Percentiles rank a stretch among this genome's conserved stretches.
Evolutionary conservation across 2,888 invertebrate genomes (phyloP).

Genomic region (Synergus gifuensis): DNA sequence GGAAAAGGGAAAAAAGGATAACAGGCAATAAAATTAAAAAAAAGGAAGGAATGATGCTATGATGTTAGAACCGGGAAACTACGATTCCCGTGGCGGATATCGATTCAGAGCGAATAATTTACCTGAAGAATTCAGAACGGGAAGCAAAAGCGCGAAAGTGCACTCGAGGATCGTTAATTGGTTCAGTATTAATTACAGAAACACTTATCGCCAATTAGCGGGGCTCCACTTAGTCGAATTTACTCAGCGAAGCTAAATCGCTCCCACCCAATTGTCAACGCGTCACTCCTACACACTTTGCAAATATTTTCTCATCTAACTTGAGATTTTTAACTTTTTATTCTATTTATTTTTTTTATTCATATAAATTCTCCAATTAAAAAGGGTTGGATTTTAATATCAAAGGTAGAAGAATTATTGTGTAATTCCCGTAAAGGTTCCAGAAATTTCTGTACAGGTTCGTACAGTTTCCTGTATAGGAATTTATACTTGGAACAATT

Average conservation of each 20-base stretch:
- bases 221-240: neutral
- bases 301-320: neutral
- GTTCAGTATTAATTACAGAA: slow-evolving; percentile 22
- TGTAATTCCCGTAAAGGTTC: no score
- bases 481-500: no score
- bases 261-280: neutral
- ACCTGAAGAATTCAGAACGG: neutral
- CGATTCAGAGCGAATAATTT: slow-evolving; percentile 1
- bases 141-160: neutral
- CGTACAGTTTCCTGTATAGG: no score
- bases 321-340: neutral
- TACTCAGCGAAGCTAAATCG: neutral
- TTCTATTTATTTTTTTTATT: no score
- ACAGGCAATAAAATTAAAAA: neutral
- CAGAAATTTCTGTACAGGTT: no score
- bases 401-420: no score
- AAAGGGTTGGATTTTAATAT: no score
- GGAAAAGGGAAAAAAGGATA: neutral
- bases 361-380: neutral
- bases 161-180: slow-evolving; percentile 16
- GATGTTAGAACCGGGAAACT: neutral
- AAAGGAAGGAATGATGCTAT: neutral
- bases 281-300: neutral
- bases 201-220: slow-evolving; percentile 29
- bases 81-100: slow-evolving; percentile 3